phyloP scores from a whole-genome alignment of 1,140 invertebrate species.

The Maniola jurtina region DNA sequence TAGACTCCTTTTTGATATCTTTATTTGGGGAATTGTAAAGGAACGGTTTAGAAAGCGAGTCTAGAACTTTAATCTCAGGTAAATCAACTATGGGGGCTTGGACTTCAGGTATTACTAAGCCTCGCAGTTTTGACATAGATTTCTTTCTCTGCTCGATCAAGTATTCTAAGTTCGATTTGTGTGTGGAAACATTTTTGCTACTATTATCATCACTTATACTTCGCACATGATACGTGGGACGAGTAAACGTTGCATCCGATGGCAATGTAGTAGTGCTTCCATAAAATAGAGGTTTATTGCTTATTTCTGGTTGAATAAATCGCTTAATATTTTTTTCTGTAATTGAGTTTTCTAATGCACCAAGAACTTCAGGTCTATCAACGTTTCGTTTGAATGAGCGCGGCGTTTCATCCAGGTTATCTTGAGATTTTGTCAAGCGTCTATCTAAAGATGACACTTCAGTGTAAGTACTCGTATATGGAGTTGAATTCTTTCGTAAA shows the following conservation, averaged over 20 bases:
- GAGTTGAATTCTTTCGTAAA: constrained; percentile 52
- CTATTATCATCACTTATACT: constrained; percentile 72
- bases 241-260: constrained; percentile 49
- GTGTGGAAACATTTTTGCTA: constrained; percentile 62
- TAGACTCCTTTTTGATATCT: constrained; percentile 46
- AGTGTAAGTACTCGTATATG: constrained; percentile 53
- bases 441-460: constrained; percentile 66
- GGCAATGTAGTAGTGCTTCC: constrained; percentile 67
- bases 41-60: constrained; percentile 60
- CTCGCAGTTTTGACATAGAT: constrained; percentile 89
- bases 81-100: constrained; percentile 79
- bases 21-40: constrained; percentile 49
- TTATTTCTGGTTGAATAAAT: constrained; percentile 42
- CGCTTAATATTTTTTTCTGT: constrained; percentile 41
- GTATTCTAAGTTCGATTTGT: constrained; percentile 81
- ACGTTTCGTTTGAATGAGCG: constrained; percentile 57
- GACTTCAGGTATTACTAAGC: constrained; percentile 90
- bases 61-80: constrained; percentile 89
- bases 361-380: constrained; percentile 66
- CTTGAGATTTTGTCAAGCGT: constrained; percentile 70
- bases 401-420: constrained; percentile 70
- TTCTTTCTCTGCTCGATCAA: constrained; percentile 89
- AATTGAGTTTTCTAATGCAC: constrained; percentile 51
- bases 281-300: constrained; percentile 66
- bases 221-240: constrained; percentile 55